Conservation (phyloP, 2,113 vertebrate species). For the Archilochus colubris region DNA sequence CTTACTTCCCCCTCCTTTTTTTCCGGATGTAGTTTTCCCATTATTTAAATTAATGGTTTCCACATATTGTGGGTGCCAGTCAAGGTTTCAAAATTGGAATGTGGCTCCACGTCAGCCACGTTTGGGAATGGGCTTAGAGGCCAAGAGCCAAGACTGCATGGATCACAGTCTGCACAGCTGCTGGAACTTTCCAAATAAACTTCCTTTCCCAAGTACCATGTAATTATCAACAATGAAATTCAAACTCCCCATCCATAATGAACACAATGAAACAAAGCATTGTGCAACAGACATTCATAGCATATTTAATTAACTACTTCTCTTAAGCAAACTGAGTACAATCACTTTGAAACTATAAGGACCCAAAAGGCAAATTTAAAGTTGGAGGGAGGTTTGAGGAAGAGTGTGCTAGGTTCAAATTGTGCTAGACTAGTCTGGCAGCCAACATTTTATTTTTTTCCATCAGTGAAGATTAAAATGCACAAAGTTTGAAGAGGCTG, state of each 20-base stretch:
- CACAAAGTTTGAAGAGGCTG: not conserved
- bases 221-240: not conserved
- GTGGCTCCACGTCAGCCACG: not conserved
- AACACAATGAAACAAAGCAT: not conserved
- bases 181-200: not conserved
- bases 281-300: not conserved
- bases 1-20: not conserved
- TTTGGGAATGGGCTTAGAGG: not conserved
- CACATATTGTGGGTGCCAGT: not conserved
- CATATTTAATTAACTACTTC: not conserved
- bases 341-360: not conserved
- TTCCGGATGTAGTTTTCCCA: not conserved
- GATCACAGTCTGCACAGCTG: not conserved
- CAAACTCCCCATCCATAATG: not conserved
- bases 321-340: not conserved
- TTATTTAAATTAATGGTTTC: not conserved
- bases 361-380: not conserved
- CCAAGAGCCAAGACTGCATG: not conserved
- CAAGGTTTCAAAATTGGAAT: not conserved
- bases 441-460: not conserved
- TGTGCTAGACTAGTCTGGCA: not conserved
- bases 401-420: not conserved
- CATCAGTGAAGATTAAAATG: not conserved
- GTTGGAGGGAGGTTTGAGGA: not conserved
- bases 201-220: not conserved